Conservation (phyloP, 1,140 invertebrate genomes). For the Drosophila aff. region DNA sequence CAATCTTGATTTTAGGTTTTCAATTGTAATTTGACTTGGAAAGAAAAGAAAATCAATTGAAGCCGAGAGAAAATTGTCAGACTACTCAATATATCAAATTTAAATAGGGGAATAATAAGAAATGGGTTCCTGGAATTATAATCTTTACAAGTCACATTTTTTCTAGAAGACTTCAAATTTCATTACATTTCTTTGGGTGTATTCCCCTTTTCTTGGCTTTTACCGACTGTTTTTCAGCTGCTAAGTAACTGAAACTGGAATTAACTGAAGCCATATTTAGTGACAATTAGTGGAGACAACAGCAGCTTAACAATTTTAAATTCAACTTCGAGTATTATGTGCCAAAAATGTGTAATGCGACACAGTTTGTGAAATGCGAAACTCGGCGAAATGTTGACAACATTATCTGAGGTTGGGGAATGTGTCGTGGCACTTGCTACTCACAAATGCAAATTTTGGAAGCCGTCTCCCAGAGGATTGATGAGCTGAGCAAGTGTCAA, state of each 20-base stretch:
- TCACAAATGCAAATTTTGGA: slow-evolving; percentile 31
- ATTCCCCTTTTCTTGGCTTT: not conserved
- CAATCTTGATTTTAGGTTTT: not conserved
- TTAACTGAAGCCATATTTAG: slow-evolving; percentile 65
- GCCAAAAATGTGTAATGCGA: slow-evolving; percentile 56
- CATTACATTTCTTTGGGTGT: not conserved
- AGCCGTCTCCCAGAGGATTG: not conserved
- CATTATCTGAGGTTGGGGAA: slow-evolving; percentile 4
- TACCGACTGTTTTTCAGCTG: not conserved
- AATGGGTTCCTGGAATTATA: not conserved
- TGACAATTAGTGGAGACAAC: slow-evolving; percentile 54
- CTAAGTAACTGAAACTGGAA: slow-evolving; percentile 51
- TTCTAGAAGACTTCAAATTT: not conserved
- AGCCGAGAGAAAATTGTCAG: not conserved
- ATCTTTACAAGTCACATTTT: not conserved
- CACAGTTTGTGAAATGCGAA: slow-evolving; percentile 55
- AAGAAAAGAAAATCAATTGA: not conserved
- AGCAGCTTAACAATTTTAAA: slow-evolving; percentile 21
- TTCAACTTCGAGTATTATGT: slow-evolving; percentile 14
- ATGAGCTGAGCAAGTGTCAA: slow-evolving; percentile 27
- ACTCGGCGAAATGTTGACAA: slow-evolving; percentile 32
- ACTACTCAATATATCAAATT: too few species aligned
- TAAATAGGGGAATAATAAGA: not conserved
- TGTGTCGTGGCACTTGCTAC: slow-evolving; percentile 34
- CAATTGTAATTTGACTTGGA: not conserved